Evolutionary conservation across 2,113 vertebrate species (phyloP).

Genomic region (Hyaena hyaena): DNA sequence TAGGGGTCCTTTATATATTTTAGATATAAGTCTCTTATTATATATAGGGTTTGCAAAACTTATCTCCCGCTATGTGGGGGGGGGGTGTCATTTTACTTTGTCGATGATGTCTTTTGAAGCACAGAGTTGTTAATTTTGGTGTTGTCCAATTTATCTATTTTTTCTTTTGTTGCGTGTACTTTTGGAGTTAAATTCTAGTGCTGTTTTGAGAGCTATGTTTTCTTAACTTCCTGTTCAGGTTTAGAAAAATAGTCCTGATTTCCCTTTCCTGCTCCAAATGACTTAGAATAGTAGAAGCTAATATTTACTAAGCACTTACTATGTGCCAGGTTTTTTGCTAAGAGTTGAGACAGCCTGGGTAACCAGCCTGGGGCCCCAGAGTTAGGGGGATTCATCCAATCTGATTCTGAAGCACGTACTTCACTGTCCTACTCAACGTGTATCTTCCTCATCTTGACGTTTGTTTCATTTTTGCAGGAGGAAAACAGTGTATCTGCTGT

Average conservation of each 20-base stretch:
- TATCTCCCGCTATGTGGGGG: neutral
- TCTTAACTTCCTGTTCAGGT: constrained; percentile 6
- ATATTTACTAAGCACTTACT: constrained; percentile 13
- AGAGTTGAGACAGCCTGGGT: neutral
- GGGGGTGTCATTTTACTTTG: neutral
- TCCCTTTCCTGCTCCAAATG: constrained; percentile 17
- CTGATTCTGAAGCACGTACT: neutral
- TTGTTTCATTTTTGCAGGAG: constrained; percentile 16
- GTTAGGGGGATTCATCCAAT: too few relatives aligned
- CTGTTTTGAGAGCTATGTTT: constrained; percentile 6
- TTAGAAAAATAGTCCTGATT: constrained; percentile 44
- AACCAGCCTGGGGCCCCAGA: neutral
- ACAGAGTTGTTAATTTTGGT: neutral
- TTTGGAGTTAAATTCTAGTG: neutral
- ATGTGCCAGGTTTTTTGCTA: neutral
- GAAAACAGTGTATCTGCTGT: constrained; percentile 45
- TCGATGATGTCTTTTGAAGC: constrained; percentile 11
- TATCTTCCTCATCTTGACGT: neutral
- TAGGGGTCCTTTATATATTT: neutral
- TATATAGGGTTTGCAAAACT: neutral
- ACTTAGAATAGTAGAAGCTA: constrained; percentile 47
- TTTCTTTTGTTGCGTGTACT: neutral
- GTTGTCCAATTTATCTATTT: neutral
- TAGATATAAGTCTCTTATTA: neutral
- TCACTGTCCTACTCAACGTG: neutral